Base-by-base conservation (phyloP, 2,797 vertebrate genomes). In the Gila robusta region DNA sequence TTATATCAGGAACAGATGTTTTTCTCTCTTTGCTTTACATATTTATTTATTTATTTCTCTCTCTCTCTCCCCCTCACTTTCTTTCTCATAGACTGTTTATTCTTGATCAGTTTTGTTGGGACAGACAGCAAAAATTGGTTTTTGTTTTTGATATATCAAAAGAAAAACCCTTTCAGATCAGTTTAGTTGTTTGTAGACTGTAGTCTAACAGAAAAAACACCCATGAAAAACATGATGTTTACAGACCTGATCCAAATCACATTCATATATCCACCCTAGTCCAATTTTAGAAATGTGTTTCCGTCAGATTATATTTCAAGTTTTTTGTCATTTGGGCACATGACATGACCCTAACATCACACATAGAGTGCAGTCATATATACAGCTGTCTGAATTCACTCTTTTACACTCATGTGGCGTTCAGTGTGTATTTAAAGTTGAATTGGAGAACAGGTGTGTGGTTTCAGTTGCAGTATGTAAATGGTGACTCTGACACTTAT, bases 1-100 rank as follows among this genome's bases (percentile, higher is more conserved):
- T 35, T 49, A 78, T 78, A 49, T 78, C 37, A 77, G 44, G 7
- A 79, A 79, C 66, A 79, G 28, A 47, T 47, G n/a, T 35, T 52
- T 41, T 35, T 35, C 17, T 62, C 5, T 54, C 10, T 35, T 62
- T 49, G 64, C n/a, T 32, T 73, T 32, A 12, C 70, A 23, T 41
- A 16, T 56, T 37, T 54, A 70, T 84, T 41, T 88, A 41, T 47
- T 11, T 80, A 23, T 32, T 32, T 32, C 5, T n/a, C n/a, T n/a
- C n/a, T n/a, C n/a, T n/a, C n/a, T n/a, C n/a, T n/a, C n/a, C n/a
- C n/a, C n/a, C n/a, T n/a, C n/a, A n/a, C n/a, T n/a, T n/a, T n/a
- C n/a, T n/a, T n/a, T n/a, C n/a, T n/a, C n/a, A n/a, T n/a, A n/a
- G n/a, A n/a, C n/a, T n/a, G n/a, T n/a, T n/a, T n/a, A n/a, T n/a